Percentiles rank a stretch among this genome's conserved stretches.
These are phyloP conservation scores for Diaprepes abbreviatus DNA, from an alignment of 2,888 invertebrate species.

Conservation along the genomic window DNA sequence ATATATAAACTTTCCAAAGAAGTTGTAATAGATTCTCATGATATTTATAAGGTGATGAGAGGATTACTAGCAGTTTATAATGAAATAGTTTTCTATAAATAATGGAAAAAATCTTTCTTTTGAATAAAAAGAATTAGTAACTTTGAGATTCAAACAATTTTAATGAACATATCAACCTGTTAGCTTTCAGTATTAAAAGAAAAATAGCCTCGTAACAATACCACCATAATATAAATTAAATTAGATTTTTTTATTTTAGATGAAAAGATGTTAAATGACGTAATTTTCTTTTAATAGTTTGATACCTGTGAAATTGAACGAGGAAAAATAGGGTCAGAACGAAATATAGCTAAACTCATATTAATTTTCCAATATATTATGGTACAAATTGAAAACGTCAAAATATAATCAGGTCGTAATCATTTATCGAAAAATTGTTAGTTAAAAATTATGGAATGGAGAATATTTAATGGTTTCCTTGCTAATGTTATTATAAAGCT, in stretches of 20 bases:
- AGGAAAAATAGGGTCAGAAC: neutral
- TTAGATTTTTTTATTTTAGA: neutral
- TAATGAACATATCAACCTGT: too few relatives aligned
- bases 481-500: slow-evolving; percentile 6
- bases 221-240: slow-evolving; percentile 4
- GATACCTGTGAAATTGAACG: neutral
- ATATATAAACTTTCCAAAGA: too few relatives aligned
- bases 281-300: slow-evolving; percentile 8
- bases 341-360: neutral
- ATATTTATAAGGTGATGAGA: too few relatives aligned
- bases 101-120: too few relatives aligned
- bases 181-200: neutral
- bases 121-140: too few relatives aligned
- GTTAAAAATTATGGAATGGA: neutral
- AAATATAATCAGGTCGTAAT: neutral
- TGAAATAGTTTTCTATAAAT: too few relatives aligned
- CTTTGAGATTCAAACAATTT: too few relatives aligned
- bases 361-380: neutral
- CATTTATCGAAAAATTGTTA: slow-evolving; percentile 6
- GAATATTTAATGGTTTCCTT: neutral
- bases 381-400: neutral
- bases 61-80: too few relatives aligned
- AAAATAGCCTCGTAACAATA: slow-evolving; percentile 3
- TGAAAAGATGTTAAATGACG: slow-evolving; percentile 8
- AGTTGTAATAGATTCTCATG: too few relatives aligned